These are phyloP conservation scores for Pandemis cinnamomeana DNA, from an alignment of 2,888 invertebrate genomes.

Conservation along the genomic window DNA sequence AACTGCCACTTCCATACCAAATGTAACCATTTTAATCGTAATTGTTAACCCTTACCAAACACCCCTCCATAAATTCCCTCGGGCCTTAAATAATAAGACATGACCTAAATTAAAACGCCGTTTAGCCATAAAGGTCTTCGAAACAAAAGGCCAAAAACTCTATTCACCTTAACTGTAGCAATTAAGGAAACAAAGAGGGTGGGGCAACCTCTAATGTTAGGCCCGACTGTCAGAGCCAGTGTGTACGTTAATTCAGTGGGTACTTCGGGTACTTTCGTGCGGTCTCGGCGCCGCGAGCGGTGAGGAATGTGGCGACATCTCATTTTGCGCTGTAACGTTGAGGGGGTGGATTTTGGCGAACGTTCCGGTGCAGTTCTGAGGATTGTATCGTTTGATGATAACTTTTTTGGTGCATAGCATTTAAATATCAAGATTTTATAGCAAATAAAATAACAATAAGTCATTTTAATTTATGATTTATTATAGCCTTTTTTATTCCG, in stretches of 20 bases:
- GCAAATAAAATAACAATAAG: too few relatives aligned
- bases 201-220: slow-evolving; percentile 41
- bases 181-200: slow-evolving; percentile 45
- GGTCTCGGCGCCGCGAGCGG: background rate
- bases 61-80: slow-evolving; percentile 1
- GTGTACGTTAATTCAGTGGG: slow-evolving; percentile 34
- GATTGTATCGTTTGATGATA: too few relatives aligned
- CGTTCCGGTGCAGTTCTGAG: background rate
- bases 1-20: background rate
- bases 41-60: background rate
- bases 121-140: slow-evolving; percentile 14
- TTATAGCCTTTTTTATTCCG: too few relatives aligned
- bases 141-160: slow-evolving; percentile 39
- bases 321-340: slow-evolving; percentile 11
- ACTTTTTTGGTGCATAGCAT: too few relatives aligned
- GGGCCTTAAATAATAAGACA: slow-evolving; percentile 2
- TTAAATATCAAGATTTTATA: too few relatives aligned
- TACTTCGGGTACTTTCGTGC: slow-evolving; percentile 5
- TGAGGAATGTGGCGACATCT: slow-evolving; percentile 22
- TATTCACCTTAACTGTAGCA: slow-evolving; percentile 42
- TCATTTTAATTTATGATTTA: too few relatives aligned
- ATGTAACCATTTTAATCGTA: background rate
- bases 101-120: slow-evolving; percentile 19
- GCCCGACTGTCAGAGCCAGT: slow-evolving; percentile 38
- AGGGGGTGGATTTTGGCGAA: background rate